Base-by-base conservation (phyloP, 2,888 invertebrate genomes). In the Dynastes hyllus region DNA sequence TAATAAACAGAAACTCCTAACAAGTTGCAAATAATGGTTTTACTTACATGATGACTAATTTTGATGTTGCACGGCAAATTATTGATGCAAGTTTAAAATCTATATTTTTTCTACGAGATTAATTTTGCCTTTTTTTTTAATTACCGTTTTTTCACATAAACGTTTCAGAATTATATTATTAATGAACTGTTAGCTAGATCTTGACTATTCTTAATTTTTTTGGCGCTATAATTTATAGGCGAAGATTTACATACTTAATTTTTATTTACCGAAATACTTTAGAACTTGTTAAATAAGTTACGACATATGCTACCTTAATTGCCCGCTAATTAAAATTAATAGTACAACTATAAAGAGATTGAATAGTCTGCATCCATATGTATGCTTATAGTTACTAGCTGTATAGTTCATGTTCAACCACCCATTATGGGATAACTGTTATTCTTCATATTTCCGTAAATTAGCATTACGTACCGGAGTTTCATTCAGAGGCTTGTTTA, bases 391-490 rank as follows among this genome's bases (percentile, higher is more conserved):
- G 29, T 65, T 65, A 8, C 13, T 65, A 65, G 65, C 37, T 65
- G 37, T 65, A 29, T 63, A 37, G 9, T 65, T 37, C 13, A 11
- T 65, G 37, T 65, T 65, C 65, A 65, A 13, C 65, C n/a, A 32
- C 13, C 55, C n/a, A 55, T 55, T 65, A 32, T 65, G n/a, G 2
- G 6, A 2, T 65, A 65, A 65, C 65, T 65, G 65, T 65, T 55
- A 16, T 55, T 65, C 32, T 65, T 65, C 37, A 65, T 65, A 65
- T 65, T 65, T 65, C 65, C 65, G 13, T 65, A 63, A 22, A 55
- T 55, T 55, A 55, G 22, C 55, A 4, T 16, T n/a, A 55, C 22
- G n/a, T 55, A 16, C 22, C 13, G 13, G 55, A 16, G 3, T 55
- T 55, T n/a, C 22, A 55, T 22, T 22, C n/a, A 13, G 55, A n/a